These are phyloP conservation scores for Fulica atra DNA, from an alignment of 2,113 vertebrate species.

Conservation along the genomic window DNA sequence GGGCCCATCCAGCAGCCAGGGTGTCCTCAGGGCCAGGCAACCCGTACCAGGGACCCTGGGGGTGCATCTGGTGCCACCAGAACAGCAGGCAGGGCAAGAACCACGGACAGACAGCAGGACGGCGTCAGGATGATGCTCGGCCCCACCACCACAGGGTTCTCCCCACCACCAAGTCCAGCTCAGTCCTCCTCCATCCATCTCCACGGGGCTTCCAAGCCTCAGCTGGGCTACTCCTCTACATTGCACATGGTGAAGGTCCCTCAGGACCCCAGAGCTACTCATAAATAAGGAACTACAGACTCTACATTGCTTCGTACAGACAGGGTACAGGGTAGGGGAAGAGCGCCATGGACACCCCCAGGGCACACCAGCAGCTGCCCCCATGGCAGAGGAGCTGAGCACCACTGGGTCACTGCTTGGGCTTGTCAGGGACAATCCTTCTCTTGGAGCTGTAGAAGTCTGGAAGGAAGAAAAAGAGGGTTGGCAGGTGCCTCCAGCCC, in stretches of 20 bases:
- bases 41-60: rapidly evolving
- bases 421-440: constrained; percentile 76
- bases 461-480: constrained; percentile 48
- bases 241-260: constrained; percentile 50
- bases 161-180: background rate
- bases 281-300: constrained; percentile 57
- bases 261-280: constrained; percentile 37
- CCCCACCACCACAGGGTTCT: background rate
- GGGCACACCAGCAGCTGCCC: background rate
- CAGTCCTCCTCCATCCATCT: background rate
- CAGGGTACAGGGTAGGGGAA: background rate
- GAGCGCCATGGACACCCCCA: background rate
- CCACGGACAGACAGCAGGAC: background rate
- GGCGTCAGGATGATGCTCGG: background rate
- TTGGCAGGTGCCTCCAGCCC: background rate
- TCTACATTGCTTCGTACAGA: background rate
- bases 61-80: background rate
- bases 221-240: background rate
- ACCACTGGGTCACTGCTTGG: constrained; percentile 73
- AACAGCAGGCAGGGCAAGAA: background rate
- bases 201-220: background rate
- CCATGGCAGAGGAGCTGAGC: background rate
- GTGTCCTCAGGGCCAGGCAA: background rate
- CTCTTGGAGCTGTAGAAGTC: constrained; percentile 90
- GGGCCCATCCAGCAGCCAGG: background rate